These are phyloP conservation scores for Erynnis tages DNA, from an alignment of 2,888 invertebrate genomes.

Conservation along the genomic window DNA sequence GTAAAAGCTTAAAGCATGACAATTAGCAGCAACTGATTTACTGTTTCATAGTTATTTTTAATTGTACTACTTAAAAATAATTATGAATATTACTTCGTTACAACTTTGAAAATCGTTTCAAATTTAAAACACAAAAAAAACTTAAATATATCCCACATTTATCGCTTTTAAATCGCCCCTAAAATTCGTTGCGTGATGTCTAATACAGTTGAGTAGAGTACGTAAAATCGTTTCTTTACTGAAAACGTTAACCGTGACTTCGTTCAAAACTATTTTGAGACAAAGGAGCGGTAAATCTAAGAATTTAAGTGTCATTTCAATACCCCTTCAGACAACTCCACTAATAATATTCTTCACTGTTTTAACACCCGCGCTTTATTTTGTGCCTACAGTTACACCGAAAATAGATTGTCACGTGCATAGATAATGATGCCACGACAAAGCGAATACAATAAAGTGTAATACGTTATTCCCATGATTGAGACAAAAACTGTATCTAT, in stretches of 20 bases:
- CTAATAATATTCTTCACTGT: neutral
- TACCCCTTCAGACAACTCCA: neutral
- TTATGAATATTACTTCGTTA: too few relatives aligned
- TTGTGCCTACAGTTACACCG: neutral
- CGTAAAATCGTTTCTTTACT: conserved; percentile 35
- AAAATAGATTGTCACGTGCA: too few relatives aligned
- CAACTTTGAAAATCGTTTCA: too few relatives aligned
- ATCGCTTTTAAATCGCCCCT: neutral
- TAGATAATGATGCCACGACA: too few relatives aligned
- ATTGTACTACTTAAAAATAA: too few relatives aligned
- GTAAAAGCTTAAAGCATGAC: too few relatives aligned
- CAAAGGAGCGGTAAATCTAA: conserved; percentile 11
- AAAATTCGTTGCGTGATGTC: neutral
- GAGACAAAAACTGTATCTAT: neutral
- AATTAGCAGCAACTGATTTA: too few relatives aligned
- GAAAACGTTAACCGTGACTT: conserved; percentile 9
- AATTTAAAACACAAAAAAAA: too few relatives aligned
- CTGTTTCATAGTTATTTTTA: too few relatives aligned
- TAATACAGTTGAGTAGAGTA: neutral
- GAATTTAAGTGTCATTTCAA: neutral
- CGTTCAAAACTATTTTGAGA: conserved; percentile 10
- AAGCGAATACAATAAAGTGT: too few relatives aligned
- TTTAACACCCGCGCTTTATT: neutral
- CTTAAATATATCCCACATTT: too few relatives aligned
- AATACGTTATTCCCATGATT: neutral